Conservation (phyloP, 2,113 vertebrate genomes). For the Phainopepla nitens region DNA sequence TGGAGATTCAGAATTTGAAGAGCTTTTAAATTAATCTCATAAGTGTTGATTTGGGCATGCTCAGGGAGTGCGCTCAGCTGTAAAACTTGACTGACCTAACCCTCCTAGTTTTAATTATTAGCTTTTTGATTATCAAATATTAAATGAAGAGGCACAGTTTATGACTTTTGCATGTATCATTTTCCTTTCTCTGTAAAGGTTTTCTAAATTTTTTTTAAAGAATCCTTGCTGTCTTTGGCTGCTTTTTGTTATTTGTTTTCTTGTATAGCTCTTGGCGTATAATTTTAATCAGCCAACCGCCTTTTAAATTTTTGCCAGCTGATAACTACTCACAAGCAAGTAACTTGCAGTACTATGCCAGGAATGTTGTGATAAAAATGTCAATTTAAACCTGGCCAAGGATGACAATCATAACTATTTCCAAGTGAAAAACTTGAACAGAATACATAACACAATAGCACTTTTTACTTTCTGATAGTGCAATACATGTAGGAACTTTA, state of each 20-base stretch:
- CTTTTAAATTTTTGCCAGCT: conserved; percentile 41
- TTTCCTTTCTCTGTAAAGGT: not conserved
- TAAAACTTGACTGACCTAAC: conserved; percentile 66
- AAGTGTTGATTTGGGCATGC: conserved; percentile 59
- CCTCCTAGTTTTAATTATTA: conserved; percentile 64
- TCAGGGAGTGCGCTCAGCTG: conserved; percentile 46
- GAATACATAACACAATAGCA: not conserved
- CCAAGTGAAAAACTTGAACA: not conserved
- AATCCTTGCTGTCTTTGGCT: not conserved
- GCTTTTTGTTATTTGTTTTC: not conserved
- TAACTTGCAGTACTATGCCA: not conserved
- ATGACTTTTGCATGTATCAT: not conserved
- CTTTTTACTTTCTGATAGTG: not conserved
- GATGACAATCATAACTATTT: conserved; percentile 38
- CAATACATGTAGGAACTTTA: not conserved
- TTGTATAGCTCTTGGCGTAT: not conserved
- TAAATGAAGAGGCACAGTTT: conserved; percentile 24
- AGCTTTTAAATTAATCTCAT: conserved; percentile 75
- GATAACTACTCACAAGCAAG: conserved; percentile 40
- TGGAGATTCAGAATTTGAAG: conserved; percentile 66
- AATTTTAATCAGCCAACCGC: conserved; percentile 38
- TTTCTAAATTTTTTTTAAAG: not conserved
- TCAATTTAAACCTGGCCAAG: conserved; percentile 44
- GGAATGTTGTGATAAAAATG: conserved; percentile 55
- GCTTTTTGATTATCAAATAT: conserved; percentile 33